These are phyloP conservation scores for Alsophila aescularia DNA, from an alignment of 2,888 invertebrate species.

Conservation along the genomic window DNA sequence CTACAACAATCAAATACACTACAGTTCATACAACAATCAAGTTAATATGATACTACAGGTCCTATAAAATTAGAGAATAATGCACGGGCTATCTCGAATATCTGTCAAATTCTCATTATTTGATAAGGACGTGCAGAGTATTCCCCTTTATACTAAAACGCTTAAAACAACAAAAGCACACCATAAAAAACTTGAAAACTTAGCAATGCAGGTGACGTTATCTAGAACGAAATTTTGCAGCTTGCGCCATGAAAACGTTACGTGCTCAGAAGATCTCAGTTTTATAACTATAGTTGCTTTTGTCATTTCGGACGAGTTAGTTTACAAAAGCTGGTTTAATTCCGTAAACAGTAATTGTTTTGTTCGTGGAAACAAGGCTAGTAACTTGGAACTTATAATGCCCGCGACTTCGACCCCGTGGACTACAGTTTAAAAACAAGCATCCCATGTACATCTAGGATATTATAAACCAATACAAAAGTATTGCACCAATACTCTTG, in stretches of 20 bases:
- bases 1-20: no score
- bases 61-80: neutral
- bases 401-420: no score
- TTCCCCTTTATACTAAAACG: constrained; percentile 17
- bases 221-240: constrained; percentile 54
- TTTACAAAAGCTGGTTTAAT: neutral
- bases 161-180: constrained; percentile 27
- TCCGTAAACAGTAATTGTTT: neutral
- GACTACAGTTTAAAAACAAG: no score
- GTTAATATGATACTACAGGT: neutral
- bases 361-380: no score
- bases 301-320: constrained; percentile 41
- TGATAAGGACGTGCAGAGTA: constrained; percentile 21
- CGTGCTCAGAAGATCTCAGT: constrained; percentile 56
- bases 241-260: constrained; percentile 55
- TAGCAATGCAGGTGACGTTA: constrained; percentile 52
- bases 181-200: constrained; percentile 39
- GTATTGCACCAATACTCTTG: no score
- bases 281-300: constrained; percentile 55
- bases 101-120: constrained; percentile 17
- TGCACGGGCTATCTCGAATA: constrained; percentile 2
- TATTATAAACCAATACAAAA: no score
- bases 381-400: neutral
- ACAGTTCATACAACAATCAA: neutral
- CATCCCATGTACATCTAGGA: no score